These are phyloP conservation scores for Linyphia triangularis DNA, from an alignment of 2,888 invertebrate genomes.

Conservation along the genomic window DNA sequence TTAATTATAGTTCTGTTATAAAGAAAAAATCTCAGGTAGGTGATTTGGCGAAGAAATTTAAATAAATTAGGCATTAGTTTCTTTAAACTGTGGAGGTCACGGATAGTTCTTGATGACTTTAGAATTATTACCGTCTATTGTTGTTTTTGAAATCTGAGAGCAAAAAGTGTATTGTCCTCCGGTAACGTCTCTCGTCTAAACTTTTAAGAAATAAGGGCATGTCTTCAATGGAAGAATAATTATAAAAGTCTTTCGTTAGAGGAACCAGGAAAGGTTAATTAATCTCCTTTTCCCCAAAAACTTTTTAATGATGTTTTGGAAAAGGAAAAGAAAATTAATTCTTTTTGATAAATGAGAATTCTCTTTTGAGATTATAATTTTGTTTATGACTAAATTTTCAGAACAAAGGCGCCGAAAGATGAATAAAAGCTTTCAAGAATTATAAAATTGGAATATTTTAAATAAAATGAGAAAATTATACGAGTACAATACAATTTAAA, in stretches of 20 bases:
- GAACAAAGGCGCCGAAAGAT: neutral
- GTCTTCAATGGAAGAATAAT: neutral
- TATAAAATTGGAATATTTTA: neutral
- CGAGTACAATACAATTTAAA: too few species aligned
- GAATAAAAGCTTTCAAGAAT: neutral
- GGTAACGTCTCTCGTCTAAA: neutral
- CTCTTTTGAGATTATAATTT: conserved; percentile 1
- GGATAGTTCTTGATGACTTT: neutral
- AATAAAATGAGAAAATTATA: too few species aligned
- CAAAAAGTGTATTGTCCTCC: conserved; percentile 1
- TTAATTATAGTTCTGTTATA: too few species aligned
- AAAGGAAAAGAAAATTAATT: conserved; percentile 5
- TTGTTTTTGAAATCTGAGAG: neutral
- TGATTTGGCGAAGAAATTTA: too few species aligned
- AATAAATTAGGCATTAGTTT: too few species aligned
- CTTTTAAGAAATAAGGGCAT: neutral
- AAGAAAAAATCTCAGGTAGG: too few species aligned
- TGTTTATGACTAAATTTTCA: neutral
- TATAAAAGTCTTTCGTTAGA: neutral
- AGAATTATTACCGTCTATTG: neutral
- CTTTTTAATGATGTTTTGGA: conserved; percentile 25
- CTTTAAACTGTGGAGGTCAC: too few species aligned
- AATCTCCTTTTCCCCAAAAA: conserved; percentile 19
- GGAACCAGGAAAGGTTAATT: conserved; percentile 4
- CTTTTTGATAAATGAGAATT: conserved; percentile 20